Evolutionary conservation across 2,797 vertebrate species (phyloP).

Genomic region (Crocidura indochinensis): DNA sequence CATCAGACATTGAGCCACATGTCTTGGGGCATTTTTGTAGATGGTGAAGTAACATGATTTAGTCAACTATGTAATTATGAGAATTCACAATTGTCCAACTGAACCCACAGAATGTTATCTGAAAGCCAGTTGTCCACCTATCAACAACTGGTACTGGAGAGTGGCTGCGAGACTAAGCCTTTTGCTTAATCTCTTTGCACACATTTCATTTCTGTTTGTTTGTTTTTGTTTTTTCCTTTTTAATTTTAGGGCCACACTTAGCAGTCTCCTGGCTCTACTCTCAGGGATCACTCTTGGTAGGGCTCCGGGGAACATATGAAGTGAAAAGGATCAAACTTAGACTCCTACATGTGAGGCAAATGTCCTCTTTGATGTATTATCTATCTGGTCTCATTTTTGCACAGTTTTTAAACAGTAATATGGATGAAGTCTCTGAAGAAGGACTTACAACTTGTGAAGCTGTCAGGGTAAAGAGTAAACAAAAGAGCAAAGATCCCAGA

Average conservation of each 20-base stretch:
- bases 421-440: slow-evolving; percentile 31
- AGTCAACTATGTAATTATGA: slow-evolving; percentile 4
- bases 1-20: background rate
- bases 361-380: no score
- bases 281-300: no score
- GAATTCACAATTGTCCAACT: background rate
- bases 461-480: background rate
- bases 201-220: background rate
- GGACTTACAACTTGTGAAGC: slow-evolving; percentile 37
- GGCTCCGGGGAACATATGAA: no score
- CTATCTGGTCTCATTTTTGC: background rate
- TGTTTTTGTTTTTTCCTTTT: no score
- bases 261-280: no score
- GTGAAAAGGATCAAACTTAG: no score
- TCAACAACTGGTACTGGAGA: background rate
- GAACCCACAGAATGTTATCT: background rate
- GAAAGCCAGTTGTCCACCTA: background rate
- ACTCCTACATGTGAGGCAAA: no score
- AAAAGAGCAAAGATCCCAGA: slow-evolving; percentile 28
- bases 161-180: background rate
- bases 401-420: slow-evolving; percentile 33
- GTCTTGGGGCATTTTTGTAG: background rate
- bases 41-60: background rate
- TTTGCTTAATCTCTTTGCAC: slow-evolving; percentile 18
- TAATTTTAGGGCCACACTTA: no score